Percentiles rank a stretch among this genome's conserved stretches.
Evolutionary conservation across 2,113 vertebrate species (phyloP).

Genomic region (Hepsetus odoe): DNA sequence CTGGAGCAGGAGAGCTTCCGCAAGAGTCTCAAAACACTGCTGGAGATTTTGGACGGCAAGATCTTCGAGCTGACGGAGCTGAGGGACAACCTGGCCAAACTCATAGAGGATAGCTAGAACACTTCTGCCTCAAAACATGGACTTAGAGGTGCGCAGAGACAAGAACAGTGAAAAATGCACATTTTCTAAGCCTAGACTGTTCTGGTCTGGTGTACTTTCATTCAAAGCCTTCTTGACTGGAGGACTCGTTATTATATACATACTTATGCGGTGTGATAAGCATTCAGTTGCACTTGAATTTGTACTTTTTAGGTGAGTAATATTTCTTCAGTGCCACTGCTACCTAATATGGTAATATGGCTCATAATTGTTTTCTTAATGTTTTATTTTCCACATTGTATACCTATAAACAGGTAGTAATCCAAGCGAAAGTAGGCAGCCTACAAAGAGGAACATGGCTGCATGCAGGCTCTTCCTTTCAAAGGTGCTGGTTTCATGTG

Average conservation of each 20-base stretch:
- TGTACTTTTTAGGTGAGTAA: conserved; percentile 48
- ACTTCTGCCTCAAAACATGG: conserved; percentile 58
- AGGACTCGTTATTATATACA: conserved; percentile 38
- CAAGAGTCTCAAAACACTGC: conserved; percentile 96
- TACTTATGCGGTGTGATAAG: conserved; percentile 50
- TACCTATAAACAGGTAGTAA: conserved; percentile 37
- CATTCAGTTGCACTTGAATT: conserved; percentile 56
- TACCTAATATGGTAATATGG: conserved; percentile 30
- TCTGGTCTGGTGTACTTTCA: conserved; percentile 18
- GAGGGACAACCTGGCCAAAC: conserved; percentile 93
- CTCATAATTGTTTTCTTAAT: conserved; percentile 28
- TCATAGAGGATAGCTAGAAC: conserved; percentile 95
- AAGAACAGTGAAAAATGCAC: conserved; percentile 10
- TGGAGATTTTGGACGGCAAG: conserved; percentile 98
- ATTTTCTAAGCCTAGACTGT: conserved; percentile 28
- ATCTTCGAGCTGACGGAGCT: conserved; percentile 99
- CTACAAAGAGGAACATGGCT: conserved; percentile 41
- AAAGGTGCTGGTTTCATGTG: conserved; percentile 54
- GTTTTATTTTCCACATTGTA: conserved; percentile 38
- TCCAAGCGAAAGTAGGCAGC: conserved; percentile 43
- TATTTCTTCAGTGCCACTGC: conserved; percentile 46
- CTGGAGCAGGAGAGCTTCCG: conserved; percentile 95
- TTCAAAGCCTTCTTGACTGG: conserved; percentile 32
- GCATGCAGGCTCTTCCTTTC: conserved; percentile 47
- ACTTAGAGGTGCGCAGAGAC: conserved; percentile 48